These are phyloP conservation scores for Zosterops borbonicus DNA, from an alignment of 2,113 vertebrate genomes.

Conservation along the genomic window DNA sequence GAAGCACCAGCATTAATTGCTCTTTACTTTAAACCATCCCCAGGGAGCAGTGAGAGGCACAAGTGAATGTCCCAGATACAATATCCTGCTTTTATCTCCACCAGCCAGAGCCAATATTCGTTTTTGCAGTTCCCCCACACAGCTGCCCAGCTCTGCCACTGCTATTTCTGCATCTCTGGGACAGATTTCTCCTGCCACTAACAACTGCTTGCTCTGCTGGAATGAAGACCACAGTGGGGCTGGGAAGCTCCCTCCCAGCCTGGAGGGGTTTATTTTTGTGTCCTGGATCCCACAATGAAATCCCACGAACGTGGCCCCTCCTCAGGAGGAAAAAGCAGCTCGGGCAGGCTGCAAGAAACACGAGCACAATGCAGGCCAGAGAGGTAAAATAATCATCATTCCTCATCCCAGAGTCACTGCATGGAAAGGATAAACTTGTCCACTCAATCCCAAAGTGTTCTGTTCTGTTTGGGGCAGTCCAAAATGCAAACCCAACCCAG, in stretches of 20 bases:
- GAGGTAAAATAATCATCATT: neutral
- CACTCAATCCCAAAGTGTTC: neutral
- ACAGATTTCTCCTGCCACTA: conserved; percentile 57
- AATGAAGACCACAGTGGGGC: conserved; percentile 23
- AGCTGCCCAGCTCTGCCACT: conserved; percentile 63
- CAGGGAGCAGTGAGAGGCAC: neutral
- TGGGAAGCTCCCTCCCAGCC: conserved; percentile 26
- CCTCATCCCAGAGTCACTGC: neutral
- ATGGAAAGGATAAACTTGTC: neutral
- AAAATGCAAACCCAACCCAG: neutral
- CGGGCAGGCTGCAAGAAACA: neutral
- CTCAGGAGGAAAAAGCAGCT: neutral
- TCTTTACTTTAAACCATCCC: neutral
- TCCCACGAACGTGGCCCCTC: neutral
- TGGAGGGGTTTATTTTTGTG: conserved; percentile 57
- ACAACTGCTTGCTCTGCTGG: conserved; percentile 63
- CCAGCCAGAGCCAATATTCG: neutral
- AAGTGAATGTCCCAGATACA: neutral
- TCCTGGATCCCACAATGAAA: conserved; percentile 40
- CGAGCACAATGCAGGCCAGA: neutral
- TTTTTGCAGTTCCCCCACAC: neutral
- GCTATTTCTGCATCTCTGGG: conserved; percentile 50
- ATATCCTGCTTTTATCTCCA: neutral
- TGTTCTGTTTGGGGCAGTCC: neutral
- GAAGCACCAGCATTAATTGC: conserved; percentile 1